Conservation (phyloP, 2,113 vertebrate species). For the Erythrocercus mccallii region DNA sequence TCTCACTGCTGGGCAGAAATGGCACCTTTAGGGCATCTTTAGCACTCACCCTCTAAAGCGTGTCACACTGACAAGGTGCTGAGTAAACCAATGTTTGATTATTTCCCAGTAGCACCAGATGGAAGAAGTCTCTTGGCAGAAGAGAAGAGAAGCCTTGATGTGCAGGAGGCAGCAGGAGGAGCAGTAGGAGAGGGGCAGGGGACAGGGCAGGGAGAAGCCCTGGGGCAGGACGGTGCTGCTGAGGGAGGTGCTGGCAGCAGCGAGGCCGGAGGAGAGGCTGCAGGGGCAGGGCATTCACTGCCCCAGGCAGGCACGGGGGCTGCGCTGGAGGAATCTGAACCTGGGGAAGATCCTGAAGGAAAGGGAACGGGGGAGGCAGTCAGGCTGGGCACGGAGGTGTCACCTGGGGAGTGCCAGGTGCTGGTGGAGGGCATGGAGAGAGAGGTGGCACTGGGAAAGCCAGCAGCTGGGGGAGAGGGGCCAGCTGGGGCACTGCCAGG, state of each 20-base stretch:
- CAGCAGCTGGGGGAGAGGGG: not conserved
- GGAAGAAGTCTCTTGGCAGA: not conserved
- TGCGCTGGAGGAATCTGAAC: not conserved
- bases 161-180: not conserved
- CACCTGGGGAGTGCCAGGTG: not conserved
- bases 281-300: fast-evolving
- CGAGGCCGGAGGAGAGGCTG: not conserved
- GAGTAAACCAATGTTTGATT: not conserved
- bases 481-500: no score
- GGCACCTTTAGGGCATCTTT: not conserved
- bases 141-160: not conserved
- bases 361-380: not conserved
- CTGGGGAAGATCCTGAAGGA: not conserved
- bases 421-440: fast-evolving
- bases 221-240: not conserved
- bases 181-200: not conserved
- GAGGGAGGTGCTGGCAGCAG: fast-evolving
- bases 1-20: not conserved
- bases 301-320: not conserved
- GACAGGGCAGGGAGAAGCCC: not conserved
- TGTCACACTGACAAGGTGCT: not conserved
- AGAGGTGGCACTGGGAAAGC: not conserved
- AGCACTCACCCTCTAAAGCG: not conserved
- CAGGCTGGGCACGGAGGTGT: not conserved
- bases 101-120: not conserved